A percentile compares a stretch with the other conserved stretches of the same genome.
Conservation (phyloP, 2,888 invertebrate species). For the Subacronicta megacephala region DNA sequence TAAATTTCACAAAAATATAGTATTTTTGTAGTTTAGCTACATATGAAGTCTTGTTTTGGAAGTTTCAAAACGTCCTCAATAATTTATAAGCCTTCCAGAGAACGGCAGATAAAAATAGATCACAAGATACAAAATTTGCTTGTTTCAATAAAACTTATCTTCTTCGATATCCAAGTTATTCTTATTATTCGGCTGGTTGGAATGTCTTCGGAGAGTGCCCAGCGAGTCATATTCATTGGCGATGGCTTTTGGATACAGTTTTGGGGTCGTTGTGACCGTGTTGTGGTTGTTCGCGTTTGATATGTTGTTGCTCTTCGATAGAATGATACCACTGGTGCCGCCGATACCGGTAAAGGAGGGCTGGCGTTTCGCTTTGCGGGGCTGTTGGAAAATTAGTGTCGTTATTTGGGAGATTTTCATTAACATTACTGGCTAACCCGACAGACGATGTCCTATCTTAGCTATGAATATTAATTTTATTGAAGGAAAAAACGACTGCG, state of each 20-base stretch:
- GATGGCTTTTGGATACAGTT: slow-evolving; percentile 92
- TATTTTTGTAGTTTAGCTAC: too few relatives aligned
- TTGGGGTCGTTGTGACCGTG: slow-evolving; percentile 90
- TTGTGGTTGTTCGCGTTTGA: slow-evolving; percentile 91
- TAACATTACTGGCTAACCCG: too few relatives aligned
- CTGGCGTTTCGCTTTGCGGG: slow-evolving; percentile 91
- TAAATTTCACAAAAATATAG: not conserved
- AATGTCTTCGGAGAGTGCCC: slow-evolving; percentile 93
- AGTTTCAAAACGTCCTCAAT: too few relatives aligned
- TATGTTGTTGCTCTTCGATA: slow-evolving; percentile 90
- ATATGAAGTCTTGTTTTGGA: too few relatives aligned
- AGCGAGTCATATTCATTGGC: slow-evolving; percentile 94
- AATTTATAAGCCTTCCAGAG: too few relatives aligned
- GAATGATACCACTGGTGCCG: slow-evolving; percentile 85
- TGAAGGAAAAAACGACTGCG: too few relatives aligned
- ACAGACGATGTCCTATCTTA: too few relatives aligned
- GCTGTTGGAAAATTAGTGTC: too few relatives aligned
- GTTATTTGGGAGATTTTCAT: too few relatives aligned
- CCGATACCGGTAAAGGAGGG: slow-evolving; percentile 92
- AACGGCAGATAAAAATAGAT: not conserved
- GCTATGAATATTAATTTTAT: too few relatives aligned
- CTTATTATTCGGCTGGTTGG: slow-evolving; percentile 92
- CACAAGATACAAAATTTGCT: slow-evolving; percentile 14
- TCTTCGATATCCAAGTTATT: slow-evolving; percentile 91
- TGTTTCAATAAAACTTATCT: slow-evolving; percentile 91